A percentile compares a stretch with the other conserved stretches of the same genome.
phyloP scores from a whole-genome alignment of 2,113 vertebrate genomes.

The Megaceryle maxima region DNA sequence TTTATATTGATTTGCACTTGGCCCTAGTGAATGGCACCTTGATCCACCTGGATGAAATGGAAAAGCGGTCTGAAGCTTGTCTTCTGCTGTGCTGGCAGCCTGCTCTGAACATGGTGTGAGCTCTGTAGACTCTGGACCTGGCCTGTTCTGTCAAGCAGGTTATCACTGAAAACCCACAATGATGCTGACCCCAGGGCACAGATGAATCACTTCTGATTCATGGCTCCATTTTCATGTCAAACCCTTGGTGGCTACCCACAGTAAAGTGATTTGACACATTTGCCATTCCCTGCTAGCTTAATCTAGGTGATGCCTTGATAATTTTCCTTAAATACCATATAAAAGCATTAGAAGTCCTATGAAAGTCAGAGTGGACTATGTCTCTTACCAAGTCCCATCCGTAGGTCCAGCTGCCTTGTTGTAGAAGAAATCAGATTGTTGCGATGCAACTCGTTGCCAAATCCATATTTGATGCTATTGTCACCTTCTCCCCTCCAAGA shows the following conservation, averaged over 20 bases:
- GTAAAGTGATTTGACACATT: neutral
- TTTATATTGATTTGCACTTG: neutral
- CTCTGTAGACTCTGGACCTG: neutral
- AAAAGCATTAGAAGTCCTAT: neutral
- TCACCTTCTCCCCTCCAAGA: neutral
- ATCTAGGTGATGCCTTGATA: neutral
- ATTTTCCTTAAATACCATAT: neutral
- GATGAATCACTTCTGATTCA: constrained; percentile 9
- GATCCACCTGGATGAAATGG: neutral
- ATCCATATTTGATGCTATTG: neutral
- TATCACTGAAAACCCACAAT: neutral
- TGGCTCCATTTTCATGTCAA: neutral
- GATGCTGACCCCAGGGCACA: neutral
- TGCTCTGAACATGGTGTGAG: neutral
- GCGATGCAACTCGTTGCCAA: neutral
- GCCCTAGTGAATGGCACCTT: neutral
- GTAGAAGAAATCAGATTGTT: neutral
- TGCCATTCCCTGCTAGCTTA: neutral
- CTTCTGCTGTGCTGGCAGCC: neutral
- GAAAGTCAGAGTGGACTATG: neutral
- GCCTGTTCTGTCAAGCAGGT: neutral
- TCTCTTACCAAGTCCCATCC: neutral
- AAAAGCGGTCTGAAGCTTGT: neutral
- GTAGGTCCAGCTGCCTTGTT: neutral
- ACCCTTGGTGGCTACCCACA: neutral